Evolutionary conservation across 92 coral and sea anemone species (phyloP).

Genomic region (Actinostola sp.): DNA sequence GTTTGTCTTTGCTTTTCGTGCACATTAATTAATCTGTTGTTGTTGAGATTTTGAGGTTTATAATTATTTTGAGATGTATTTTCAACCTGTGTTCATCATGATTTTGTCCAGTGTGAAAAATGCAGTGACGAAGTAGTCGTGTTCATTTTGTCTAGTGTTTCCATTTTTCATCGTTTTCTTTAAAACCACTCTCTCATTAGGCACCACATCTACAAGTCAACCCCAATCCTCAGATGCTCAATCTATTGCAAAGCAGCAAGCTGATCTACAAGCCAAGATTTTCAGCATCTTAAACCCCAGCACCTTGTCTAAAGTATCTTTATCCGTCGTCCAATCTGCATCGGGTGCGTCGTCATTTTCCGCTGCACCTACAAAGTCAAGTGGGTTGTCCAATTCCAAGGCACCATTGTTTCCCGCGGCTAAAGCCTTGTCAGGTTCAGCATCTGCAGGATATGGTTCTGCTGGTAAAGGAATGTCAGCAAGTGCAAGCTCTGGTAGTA

Average conservation of each 20-base stretch:
- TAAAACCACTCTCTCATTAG: slow-evolving; percentile 59
- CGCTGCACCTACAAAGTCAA: slow-evolving; percentile 12
- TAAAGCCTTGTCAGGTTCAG: slow-evolving; percentile 34
- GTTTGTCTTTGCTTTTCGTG: no score
- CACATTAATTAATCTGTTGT: no score
- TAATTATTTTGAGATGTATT: no score
- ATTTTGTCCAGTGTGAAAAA: no score
- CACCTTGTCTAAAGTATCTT: slow-evolving; percentile 41
- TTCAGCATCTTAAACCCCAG: slow-evolving; percentile 93
- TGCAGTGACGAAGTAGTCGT: no score
- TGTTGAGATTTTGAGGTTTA: no score
- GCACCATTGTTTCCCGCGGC: slow-evolving; percentile 65
- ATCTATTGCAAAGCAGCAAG: slow-evolving; percentile 98
- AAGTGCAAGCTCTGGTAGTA: slow-evolving; percentile 18
- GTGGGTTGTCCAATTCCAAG: slow-evolving; percentile 24
- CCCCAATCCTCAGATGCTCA: slow-evolving; percentile 83
- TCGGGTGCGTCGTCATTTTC: slow-evolving; percentile 32
- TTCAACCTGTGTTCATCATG: no score
- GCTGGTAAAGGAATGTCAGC: no score
- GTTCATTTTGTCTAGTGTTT: no score
- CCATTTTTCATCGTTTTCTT: slow-evolving; percentile 22
- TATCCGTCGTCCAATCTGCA: slow-evolving; percentile 39
- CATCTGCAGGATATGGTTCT: slow-evolving; percentile 36
- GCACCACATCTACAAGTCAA: slow-evolving; percentile 54
- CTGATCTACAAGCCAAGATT: slow-evolving; percentile 99